Base-by-base conservation (phyloP, 2,888 invertebrate species). In the Harpalus rubripes region DNA sequence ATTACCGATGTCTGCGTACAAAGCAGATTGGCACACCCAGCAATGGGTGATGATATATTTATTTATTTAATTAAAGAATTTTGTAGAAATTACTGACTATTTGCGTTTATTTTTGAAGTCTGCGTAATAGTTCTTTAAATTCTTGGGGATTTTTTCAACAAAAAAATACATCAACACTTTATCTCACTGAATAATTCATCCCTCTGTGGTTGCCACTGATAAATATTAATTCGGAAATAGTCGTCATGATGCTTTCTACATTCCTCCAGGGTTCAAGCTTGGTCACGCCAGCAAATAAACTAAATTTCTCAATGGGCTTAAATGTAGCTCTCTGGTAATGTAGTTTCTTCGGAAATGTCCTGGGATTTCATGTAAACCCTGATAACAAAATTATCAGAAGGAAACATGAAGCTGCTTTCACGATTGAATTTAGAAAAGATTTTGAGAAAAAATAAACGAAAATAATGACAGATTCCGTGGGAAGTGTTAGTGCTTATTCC, bases 231-330 rank as follows among this genome's bases (percentile, higher is more conserved):
- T 26, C 63, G 63, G 63, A 63, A 63, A 63, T 18, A 63, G 26
- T 18, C 4, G 59, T 59, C 59, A 59, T 22, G 63, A 18, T 18
- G 6, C 18, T 18, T 63, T 22, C 26, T 26, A 3, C 63, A 22
- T 6, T 8, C 10, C 16, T 5, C 63, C 1, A 26, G 63, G 63
- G 3, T 26, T 18, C 4, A 16, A 59, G n/a, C n/a, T 15, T 72
- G 41, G 72, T 44, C 41, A 72, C 72, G 72, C 41, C 72, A 12
- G 7, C 72, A 72, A 41, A 72, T 72, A 72, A 72, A 72, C 32
- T 72, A 72, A 72, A 72, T 72, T 72, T 72, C 72, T 39, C 41
- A 41, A 72, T 72, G 72, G 41, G 15, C 39, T 72, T 41, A 72
- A 72, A 72, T 72, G 15, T n/a, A 1, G 1, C 44, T 18, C 32